Conservation (phyloP, 2,888 invertebrate species). For the Rhyacophila evoluta region DNA sequence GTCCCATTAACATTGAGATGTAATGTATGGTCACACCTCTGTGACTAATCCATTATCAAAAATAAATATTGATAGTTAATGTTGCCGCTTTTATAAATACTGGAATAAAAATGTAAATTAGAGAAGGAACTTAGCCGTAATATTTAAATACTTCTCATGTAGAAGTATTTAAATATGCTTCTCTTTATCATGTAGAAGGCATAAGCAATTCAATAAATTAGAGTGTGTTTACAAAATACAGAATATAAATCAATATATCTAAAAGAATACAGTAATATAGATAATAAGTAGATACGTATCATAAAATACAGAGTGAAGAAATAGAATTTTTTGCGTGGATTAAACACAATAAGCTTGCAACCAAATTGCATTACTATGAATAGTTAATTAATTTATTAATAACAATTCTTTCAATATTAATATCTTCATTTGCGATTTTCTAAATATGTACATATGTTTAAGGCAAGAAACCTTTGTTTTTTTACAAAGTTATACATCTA, state of each 20-base stretch:
- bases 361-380: constrained; percentile 19
- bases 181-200: no score
- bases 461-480: constrained; percentile 19
- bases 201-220: no score
- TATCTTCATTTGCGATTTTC: constrained; percentile 16
- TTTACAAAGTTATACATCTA: constrained; percentile 18
- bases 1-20: no score
- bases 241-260: not conserved
- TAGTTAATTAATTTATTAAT: constrained; percentile 1
- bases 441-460: constrained; percentile 12
- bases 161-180: no score
- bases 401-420: not conserved
- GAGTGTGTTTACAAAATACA: no score
- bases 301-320: constrained; percentile 1
- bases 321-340: constrained; percentile 11
- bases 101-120: no score
- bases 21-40: no score
- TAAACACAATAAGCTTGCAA: constrained; percentile 24
- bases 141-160: no score
- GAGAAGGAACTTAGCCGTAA: no score
- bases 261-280: not conserved
- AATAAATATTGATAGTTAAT: no score
- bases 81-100: no score
- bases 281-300: not conserved
- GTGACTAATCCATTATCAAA: no score